Evolutionary conservation across 2,797 vertebrate genomes (phyloP), one percentile per base, ranked within the genome.

Genomic region (Alca torda): DNA sequence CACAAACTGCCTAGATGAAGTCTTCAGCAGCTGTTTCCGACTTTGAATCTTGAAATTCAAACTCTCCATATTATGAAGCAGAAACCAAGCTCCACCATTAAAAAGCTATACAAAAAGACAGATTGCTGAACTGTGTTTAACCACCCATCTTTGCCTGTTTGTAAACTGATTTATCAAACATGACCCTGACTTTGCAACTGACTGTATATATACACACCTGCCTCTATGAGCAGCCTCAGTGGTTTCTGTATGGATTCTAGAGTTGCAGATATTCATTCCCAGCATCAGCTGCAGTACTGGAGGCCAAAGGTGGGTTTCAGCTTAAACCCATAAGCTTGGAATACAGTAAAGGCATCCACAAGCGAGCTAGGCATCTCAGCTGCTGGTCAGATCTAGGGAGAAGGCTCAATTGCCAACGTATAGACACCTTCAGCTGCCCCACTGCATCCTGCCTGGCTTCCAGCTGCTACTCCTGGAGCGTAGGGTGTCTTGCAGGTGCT

Each of bases 341-440:
- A 39, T 19, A 18, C 4, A 48, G 13, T 13, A 20, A 64, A 87
- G 45, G n/a, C 48, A 51, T 4, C 46, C 7, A 4, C 6, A 28
- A 67, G 20, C 1, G 5, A 31, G 41, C 20, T 2, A 54, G 41
- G 43, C 45, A 39, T 12, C 54, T 56, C 33, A 19, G 50, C 43
- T 46, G 43, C 30, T 41, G 30, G 54, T 13, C 16, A 37, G 45
- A 53, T 10, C 23, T 16, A 14, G 20, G 61, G 15, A 78, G n/a
- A 53, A 54, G 0, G 1, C 9, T 69, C 37, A 18, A 0, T 4
- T 18, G 18, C 63, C 39, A 50, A 37, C 6, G 9, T 10, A 20
- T 0, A 10, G 51, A 39, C 21, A 57, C 13, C 25, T 1, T 11
- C 4, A 73, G 46, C 31, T n/a, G 30, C 70, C 33, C 35, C 39